phyloP scores from a whole-genome alignment of 2,113 vertebrate genomes.

The Brachionichthys hirsutus region DNA sequence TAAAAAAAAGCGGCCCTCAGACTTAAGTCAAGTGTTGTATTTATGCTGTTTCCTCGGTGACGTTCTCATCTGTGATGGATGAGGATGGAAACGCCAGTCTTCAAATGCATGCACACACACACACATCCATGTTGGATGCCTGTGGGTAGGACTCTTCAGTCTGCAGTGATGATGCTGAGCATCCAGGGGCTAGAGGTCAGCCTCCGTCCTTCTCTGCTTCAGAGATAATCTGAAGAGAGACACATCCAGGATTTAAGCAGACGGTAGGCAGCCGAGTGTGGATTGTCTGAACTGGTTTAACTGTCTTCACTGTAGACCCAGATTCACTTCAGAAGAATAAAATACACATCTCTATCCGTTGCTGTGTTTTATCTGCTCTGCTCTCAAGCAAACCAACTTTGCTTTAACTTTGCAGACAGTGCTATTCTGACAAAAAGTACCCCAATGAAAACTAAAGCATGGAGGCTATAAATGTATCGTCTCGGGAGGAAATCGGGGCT shows the following conservation, averaged over 20 bases:
- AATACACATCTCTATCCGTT: background rate
- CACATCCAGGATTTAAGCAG: constrained; percentile 12
- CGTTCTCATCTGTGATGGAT: background rate
- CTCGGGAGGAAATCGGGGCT: constrained; percentile 20
- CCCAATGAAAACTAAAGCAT: too few relatives aligned
- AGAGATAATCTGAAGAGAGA: constrained; percentile 19
- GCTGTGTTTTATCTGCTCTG: background rate
- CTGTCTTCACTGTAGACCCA: background rate
- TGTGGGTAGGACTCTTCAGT: constrained; percentile 24
- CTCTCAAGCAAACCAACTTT: constrained; percentile 1
- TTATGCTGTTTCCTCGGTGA: constrained; percentile 2
- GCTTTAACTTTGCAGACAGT: background rate
- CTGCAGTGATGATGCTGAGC: constrained; percentile 32
- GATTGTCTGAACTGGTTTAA: constrained; percentile 1
- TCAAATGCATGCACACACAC: background rate
- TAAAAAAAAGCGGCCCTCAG: too few relatives aligned
- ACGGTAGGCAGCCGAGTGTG: background rate
- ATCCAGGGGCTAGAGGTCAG: constrained; percentile 35
- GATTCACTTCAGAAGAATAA: background rate
- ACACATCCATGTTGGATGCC: background rate
- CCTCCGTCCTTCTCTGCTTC: constrained; percentile 10
- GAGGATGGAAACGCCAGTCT: constrained; percentile 4
- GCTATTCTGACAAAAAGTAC: too few relatives aligned
- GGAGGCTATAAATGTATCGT: background rate
- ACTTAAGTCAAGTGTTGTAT: background rate